A percentile compares a stretch with the other conserved stretches of the same genome.
Conservation (phyloP, 2,113 vertebrate genomes). For the Puma concolor region DNA sequence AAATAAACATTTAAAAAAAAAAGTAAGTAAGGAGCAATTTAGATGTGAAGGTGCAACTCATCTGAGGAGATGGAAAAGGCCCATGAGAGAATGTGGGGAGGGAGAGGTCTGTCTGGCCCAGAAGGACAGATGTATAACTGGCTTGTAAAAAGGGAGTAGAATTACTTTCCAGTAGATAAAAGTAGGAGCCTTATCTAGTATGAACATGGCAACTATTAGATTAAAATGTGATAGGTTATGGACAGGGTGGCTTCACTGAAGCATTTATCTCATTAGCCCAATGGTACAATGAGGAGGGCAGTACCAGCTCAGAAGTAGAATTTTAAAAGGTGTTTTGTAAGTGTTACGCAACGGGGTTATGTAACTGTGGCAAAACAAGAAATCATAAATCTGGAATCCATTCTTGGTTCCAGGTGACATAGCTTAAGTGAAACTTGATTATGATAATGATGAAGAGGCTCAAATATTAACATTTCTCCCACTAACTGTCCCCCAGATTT, state of each 20-base stretch:
- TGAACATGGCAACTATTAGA: neutral
- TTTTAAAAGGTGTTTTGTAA: neutral
- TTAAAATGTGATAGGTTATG: neutral
- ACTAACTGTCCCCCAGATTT: neutral
- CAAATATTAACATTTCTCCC: neutral
- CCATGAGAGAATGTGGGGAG: neutral
- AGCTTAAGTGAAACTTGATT: neutral
- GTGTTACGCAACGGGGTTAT: neutral
- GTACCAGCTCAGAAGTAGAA: neutral
- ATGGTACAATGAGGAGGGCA: neutral
- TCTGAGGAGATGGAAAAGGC: neutral
- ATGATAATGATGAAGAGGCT: neutral
- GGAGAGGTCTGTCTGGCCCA: neutral
- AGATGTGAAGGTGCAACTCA: neutral
- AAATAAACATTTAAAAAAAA: too few species aligned
- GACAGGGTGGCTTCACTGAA: neutral
- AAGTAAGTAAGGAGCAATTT: neutral
- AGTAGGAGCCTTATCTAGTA: neutral
- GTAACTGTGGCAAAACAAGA: conserved; percentile 1
- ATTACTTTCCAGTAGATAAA: neutral
- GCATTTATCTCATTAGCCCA: neutral
- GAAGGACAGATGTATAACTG: neutral
- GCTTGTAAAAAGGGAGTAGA: neutral
- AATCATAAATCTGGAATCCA: conserved; percentile 29
- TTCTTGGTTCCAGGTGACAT: neutral